Base-by-base conservation (phyloP, 2,888 invertebrate species). In the Reticulitermes lucifugus region DNA sequence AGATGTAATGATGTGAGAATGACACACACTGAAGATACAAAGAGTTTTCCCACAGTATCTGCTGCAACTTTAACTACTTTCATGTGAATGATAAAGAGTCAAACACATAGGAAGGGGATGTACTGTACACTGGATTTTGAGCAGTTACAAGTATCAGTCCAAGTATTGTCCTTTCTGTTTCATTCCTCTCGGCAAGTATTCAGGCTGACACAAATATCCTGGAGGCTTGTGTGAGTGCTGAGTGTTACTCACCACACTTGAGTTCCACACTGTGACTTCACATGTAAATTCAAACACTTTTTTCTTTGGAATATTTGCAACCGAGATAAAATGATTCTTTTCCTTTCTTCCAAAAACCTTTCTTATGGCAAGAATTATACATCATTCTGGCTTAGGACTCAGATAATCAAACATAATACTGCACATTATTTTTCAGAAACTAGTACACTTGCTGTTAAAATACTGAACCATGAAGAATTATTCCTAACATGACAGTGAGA, bases 121-220 rank as follows among this genome's bases (percentile, higher is more conserved):
- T 46, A 83, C 71, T 85, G 71, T 85, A 85, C 85, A 85, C 85
- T 82, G 82, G 60, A 77, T 85, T 85, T 85, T 85, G 85, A 85
- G 85, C 85, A 85, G 85, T 85, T 85, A 85, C 85, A 73, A 83
- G 75, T 83, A 85, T 85, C 85, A 83, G 80, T 84, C 84, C 84
- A 73, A 79, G 59, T 75, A 73, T 70, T 43, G 55, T 83, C 84
- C 77, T 84, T 60, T 84, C 70, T 22, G 79, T 79, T 55, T 79
- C 59, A 59, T 46, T 77, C 77, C 77, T 77, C 51, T 51, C 46
- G 41, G 14, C 18, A 18, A 14, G 35, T 73, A 41, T 73, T 73
- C 73, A 73, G 73, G 25, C 73, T 73, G 73, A 73, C 73, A 73
- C 77, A 84, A 60, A 77, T 59, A 77, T 84, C 35, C 84, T 43